phyloP scores from a whole-genome alignment of 1,140 invertebrate species.

The Glomeris maerens region DNA sequence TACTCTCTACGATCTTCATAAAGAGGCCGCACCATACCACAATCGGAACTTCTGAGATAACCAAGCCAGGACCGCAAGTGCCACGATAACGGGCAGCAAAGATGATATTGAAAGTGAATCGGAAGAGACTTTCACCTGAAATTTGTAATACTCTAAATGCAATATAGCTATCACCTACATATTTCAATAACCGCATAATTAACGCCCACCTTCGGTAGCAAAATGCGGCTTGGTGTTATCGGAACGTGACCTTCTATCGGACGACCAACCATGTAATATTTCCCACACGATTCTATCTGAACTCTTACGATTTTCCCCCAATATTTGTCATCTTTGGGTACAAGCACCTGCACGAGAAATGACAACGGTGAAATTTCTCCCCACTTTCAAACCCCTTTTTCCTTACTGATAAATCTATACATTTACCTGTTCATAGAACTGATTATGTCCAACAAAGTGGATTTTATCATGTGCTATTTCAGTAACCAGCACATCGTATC shows the following conservation, averaged over 20 bases:
- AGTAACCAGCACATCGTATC: constrained; percentile 74
- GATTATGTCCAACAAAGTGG: constrained; percentile 88
- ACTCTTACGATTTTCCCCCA: constrained; percentile 74
- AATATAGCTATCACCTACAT: too few species aligned
- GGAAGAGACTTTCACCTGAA: too few species aligned
- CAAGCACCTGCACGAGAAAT: constrained; percentile 40
- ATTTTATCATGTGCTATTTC: constrained; percentile 82
- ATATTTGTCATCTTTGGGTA: constrained; percentile 57
- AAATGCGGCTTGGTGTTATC: background rate
- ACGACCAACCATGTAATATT: constrained; percentile 73
- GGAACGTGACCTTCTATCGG: constrained; percentile 31
- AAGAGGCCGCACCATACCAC: too few species aligned
- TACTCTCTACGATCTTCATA: too few species aligned
- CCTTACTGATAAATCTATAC: background rate
- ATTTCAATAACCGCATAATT: too few species aligned
- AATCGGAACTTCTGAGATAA: too few species aligned
- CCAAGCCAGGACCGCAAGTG: too few species aligned
- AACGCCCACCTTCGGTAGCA: too few species aligned
- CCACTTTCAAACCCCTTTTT: background rate
- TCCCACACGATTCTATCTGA: constrained; percentile 54
- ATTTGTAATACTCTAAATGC: too few species aligned
- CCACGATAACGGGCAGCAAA: too few species aligned
- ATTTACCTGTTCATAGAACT: constrained; percentile 79
- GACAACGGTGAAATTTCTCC: background rate
- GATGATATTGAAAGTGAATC: too few species aligned